Percentiles rank a stretch among this genome's conserved stretches.
These are phyloP conservation scores for Agonopterix alstromeriana DNA, from an alignment of 2,888 invertebrate genomes.

Conservation along the genomic window DNA sequence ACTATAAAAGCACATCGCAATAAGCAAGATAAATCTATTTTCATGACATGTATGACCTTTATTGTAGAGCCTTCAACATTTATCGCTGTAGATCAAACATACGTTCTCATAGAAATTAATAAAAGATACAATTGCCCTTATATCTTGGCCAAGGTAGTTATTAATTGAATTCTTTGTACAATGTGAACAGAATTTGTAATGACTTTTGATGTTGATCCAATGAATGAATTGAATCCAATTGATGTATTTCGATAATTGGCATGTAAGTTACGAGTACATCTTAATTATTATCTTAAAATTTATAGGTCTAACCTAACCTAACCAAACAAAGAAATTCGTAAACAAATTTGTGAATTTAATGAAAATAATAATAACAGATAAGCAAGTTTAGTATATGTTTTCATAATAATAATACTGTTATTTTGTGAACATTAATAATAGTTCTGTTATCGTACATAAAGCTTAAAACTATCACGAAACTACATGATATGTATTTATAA, in stretches of 20 bases:
- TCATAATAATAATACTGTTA: too few relatives aligned
- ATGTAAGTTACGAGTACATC: background rate
- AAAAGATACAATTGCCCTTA: conserved; percentile 29
- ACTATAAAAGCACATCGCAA: conserved; percentile 3
- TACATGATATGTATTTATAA: too few relatives aligned
- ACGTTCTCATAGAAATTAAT: conserved; percentile 9
- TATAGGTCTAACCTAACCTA: too few relatives aligned
- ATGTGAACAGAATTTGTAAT: background rate
- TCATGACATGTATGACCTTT: conserved; percentile 21
- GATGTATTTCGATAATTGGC: conserved; percentile 4
- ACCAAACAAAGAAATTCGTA: too few relatives aligned
- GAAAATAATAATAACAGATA: too few relatives aligned
- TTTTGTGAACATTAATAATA: too few relatives aligned
- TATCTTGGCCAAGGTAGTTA: conserved; percentile 38
- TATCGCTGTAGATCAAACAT: conserved; percentile 6
- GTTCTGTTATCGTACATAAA: too few relatives aligned
- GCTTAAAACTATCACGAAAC: too few relatives aligned
- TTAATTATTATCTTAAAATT: too few relatives aligned
- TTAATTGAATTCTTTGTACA: conserved; percentile 14
- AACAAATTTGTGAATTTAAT: too few relatives aligned
- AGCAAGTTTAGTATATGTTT: too few relatives aligned
- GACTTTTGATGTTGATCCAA: background rate
- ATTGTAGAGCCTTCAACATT: conserved; percentile 10
- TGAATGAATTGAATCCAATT: too few relatives aligned
- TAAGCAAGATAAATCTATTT: conserved; percentile 15